Evolutionary conservation across 2,888 invertebrate species (phyloP).

Genomic region (Agonopterix arenella): DNA sequence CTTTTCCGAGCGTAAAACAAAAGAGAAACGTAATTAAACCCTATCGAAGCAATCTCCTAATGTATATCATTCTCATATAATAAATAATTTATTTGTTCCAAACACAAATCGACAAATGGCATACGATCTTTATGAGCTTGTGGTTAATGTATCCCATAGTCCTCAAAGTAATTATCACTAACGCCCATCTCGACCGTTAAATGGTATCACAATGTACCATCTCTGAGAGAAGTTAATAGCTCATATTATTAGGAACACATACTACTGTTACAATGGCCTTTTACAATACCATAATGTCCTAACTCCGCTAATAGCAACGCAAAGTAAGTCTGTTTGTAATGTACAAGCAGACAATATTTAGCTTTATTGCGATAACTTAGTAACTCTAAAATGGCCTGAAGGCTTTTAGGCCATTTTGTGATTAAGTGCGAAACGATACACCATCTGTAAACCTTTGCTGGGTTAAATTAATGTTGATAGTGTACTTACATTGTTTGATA

Average conservation of each 20-base stretch:
- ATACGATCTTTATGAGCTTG: conserved; percentile 4
- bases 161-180: conserved; percentile 39
- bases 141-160: conserved; percentile 23
- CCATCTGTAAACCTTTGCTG: conserved; percentile 7
- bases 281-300: conserved; percentile 2
- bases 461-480: conserved; percentile 21
- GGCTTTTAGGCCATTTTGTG: conserved; percentile 21
- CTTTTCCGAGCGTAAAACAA: too few species aligned
- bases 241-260: conserved; percentile 35
- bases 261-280: conserved; percentile 17
- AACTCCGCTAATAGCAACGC: not conserved
- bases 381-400: conserved; percentile 19
- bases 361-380: conserved; percentile 20
- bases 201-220: conserved; percentile 37
- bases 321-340: conserved; percentile 10
- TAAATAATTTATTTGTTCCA: conserved; percentile 38
- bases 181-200: conserved; percentile 45
- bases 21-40: too few species aligned
- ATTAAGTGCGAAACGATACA: conserved; percentile 3
- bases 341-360: conserved; percentile 1
- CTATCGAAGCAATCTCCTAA: too few species aligned
- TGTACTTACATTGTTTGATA: conserved; percentile 11
- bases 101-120: conserved; percentile 24
- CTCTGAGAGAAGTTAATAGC: conserved; percentile 39
- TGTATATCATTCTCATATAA: conserved; percentile 17